Evolutionary conservation across 2,888 invertebrate genomes (phyloP).

Genomic region (Tanypteryx hageni): DNA sequence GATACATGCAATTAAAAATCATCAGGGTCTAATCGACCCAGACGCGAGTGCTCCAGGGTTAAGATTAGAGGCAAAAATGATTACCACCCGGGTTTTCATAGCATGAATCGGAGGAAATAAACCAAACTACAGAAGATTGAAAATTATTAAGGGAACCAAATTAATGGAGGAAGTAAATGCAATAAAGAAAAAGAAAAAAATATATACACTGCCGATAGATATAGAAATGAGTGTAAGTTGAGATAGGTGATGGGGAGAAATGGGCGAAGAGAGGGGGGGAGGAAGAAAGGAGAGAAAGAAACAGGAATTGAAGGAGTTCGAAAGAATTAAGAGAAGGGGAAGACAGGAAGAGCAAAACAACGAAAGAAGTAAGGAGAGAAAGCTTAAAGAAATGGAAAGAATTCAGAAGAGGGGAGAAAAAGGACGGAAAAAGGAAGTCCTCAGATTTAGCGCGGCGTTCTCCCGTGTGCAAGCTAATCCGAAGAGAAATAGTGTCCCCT

Average conservation of each 20-base stretch:
- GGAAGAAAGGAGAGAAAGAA: neutral
- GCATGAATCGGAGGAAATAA: too few species aligned
- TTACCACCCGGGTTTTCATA: too few species aligned
- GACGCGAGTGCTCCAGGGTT: too few species aligned
- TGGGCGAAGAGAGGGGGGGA: too few species aligned
- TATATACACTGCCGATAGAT: too few species aligned
- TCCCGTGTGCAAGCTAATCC: neutral
- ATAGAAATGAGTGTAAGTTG: too few species aligned
- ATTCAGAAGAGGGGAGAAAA: neutral
- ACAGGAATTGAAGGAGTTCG: neutral
- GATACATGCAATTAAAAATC: too few species aligned
- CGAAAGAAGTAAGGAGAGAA: neutral
- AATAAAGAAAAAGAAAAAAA: neutral
- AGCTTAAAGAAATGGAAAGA: neutral
- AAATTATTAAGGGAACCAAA: too few species aligned
- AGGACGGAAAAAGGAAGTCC: neutral
- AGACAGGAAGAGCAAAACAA: too few species aligned
- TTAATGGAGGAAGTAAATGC: neutral
- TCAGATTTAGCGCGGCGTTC: neutral
- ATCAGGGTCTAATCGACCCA: too few species aligned
- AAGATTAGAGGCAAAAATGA: too few species aligned
- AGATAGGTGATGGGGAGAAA: neutral
- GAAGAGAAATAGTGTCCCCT: conserved; percentile 1
- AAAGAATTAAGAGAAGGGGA: neutral
- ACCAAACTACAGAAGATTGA: too few species aligned